Percentiles rank a stretch among this genome's conserved stretches.
These are phyloP conservation scores for Antechinus flavipes DNA, from an alignment of 2,113 vertebrate species.

Conservation along the genomic window DNA sequence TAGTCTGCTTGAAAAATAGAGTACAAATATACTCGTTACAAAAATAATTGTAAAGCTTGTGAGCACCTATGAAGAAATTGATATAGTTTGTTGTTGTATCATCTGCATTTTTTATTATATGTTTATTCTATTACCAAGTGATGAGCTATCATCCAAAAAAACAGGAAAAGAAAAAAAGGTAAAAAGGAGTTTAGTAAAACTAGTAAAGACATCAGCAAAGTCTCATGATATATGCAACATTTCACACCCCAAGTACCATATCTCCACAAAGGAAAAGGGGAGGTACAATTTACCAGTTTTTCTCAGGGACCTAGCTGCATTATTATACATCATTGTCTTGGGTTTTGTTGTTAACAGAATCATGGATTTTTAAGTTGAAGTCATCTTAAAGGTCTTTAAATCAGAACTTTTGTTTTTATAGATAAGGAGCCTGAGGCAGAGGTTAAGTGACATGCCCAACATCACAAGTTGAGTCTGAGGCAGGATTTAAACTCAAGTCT, in stretches of 20 bases:
- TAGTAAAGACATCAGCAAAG: neutral
- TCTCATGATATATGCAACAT: neutral
- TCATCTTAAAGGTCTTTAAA: neutral
- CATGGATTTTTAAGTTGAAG: neutral
- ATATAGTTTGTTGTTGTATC: neutral
- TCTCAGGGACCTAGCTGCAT: neutral
- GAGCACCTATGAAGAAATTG: neutral
- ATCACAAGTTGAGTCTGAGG: neutral
- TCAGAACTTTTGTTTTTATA: neutral
- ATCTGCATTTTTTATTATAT: neutral
- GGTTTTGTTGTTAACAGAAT: neutral
- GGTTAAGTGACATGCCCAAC: neutral
- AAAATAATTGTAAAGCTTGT: neutral
- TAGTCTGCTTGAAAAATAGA: neutral
- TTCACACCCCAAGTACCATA: neutral
- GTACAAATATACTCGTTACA: neutral
- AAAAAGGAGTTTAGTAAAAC: neutral
- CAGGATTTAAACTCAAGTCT: neutral
- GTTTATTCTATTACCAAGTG: neutral
- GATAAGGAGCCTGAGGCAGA: neutral
- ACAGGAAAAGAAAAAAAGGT: no score
- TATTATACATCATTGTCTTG: neutral
- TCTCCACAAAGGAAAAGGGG: neutral
- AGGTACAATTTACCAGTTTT: neutral
- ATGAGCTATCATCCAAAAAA: neutral